These are phyloP conservation scores for Lasaia peninsularis DNA, from an alignment of 1,140 invertebrate genomes.

Conservation along the genomic window DNA sequence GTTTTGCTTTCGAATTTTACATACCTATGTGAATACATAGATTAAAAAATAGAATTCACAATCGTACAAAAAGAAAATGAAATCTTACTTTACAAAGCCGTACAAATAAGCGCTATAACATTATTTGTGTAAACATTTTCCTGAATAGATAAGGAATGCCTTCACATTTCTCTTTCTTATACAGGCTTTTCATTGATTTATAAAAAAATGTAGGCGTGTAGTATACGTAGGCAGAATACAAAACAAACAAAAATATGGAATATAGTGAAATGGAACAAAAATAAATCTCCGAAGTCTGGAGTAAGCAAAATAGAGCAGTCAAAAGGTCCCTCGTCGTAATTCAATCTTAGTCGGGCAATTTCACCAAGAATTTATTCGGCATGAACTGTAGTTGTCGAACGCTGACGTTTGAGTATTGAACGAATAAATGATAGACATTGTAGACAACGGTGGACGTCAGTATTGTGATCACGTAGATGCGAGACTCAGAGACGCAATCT, in stretches of 20 bases:
- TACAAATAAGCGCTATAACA: too few species aligned
- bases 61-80: too few species aligned
- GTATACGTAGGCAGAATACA: slow-evolving; percentile 26
- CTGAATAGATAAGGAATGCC: too few species aligned
- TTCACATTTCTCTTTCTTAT: not conserved
- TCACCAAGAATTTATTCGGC: slow-evolving; percentile 67
- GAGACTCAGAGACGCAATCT: slow-evolving; percentile 68
- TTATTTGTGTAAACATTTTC: too few species aligned
- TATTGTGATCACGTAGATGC: slow-evolving; percentile 69
- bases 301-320: slow-evolving; percentile 48
- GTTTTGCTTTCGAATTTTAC: too few species aligned
- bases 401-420: slow-evolving; percentile 69
- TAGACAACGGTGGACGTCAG: slow-evolving; percentile 50
- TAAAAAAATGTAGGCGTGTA: not conserved
- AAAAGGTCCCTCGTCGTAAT: slow-evolving; percentile 57
- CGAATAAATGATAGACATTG: slow-evolving; percentile 71
- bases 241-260: slow-evolving; percentile 39
- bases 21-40: too few species aligned
- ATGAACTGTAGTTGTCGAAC: slow-evolving; percentile 73
- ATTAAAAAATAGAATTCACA: too few species aligned
- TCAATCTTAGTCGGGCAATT: slow-evolving; percentile 65
- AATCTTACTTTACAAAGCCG: too few species aligned
- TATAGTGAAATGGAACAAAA: slow-evolving; percentile 11
- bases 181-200: not conserved
- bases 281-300: slow-evolving; percentile 52